Evolutionary conservation across 2,888 invertebrate genomes (phyloP), one percentile per base, ranked within the genome.

Genomic region (Conus canariensis): DNA sequence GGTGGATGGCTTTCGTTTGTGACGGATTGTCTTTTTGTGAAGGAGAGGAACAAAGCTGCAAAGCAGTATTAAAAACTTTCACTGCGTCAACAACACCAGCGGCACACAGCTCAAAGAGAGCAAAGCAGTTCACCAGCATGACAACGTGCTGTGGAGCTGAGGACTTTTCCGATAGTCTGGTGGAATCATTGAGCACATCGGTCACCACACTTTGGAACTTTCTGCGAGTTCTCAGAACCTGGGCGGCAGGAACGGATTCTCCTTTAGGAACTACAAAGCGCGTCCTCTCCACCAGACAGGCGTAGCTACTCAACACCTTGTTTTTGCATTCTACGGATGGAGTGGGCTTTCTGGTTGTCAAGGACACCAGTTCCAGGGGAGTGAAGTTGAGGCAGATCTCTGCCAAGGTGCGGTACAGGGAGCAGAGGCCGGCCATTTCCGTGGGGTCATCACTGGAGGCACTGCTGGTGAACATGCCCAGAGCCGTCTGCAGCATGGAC

Each of bases 51-150:
- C 77, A 85, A 16, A 30, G 67, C 19, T 87, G 30, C 30, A 89
- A n/a, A 58, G 67, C 60, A 25, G 67, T 64, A 58, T 88, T 88
- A 83, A 77, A 89, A 16, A 87, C 77, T 14, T 90, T 19, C 12
- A 86, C 22, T 16, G 93, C 93, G 45, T 93, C 90, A 67, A 93
- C 90, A 56, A 95, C 58, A 74, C 93, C 94, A 30, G 91, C 91
- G 56, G 94, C 93, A 91, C 95, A 93, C 90, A 95, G 96, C 86
- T 95, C 94, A 92, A 95, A 96, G 88, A 95, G 90, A 10, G 94
- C 93, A 91, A 92, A 94, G 92, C 96, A 96, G 56, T 94, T 93
- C 22, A 92, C 89, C 85, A 93, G 90, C 74, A 93, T 16, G 10
- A 87, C 59, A 0, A 67, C 77, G 25, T 90, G 59, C 19, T 45